Evolutionary conservation across 2,888 invertebrate species (phyloP), one percentile per base, ranked within the genome.

Genomic region (Augochlorella aurata): DNA sequence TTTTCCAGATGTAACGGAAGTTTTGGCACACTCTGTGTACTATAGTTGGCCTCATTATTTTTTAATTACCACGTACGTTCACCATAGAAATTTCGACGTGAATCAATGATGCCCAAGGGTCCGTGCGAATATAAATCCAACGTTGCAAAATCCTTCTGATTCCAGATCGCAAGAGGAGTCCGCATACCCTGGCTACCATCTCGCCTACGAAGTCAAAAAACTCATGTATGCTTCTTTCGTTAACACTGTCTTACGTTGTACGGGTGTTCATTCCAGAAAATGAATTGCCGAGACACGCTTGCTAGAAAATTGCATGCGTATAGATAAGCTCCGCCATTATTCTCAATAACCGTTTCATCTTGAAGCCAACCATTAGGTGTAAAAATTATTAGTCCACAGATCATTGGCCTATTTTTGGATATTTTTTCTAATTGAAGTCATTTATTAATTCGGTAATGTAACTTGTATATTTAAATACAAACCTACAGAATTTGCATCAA

Each of bases 131-230:
- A 66, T 71, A 83, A 85, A 75, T 81, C 69, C 83, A 83, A 85
- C 84, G 84, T 87, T 86, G 74, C 86, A 76, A 79, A 83, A 81
- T 82, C 80, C 79, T 93, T 96, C 95, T 96, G 94, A 95, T 97
- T 97, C 95, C 97, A 98, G 97, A 97, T 94, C 94, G 93, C 97
- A 95, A 95, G 97, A 98, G 96, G 97, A 98, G 96, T 97, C 97
- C 95, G 97, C 97, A 96, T 98, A 98, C 96, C 97, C 98, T 96
- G 98, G 98, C 96, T 98, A 98, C 96, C 98, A 98, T 96, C 98
- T 99, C 95, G 98, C 98, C 96, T 99, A 99, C 96, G 98, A 99
- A 98, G 98, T 99, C 96, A 98, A 99, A 97, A 99, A 99, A 96
- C 98, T 99, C 97, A 98, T 99, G 99, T 99, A 98, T 97, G 97